Percentiles rank a stretch among this genome's conserved stretches.
Evolutionary conservation across 1,140 invertebrate species (phyloP).

Genomic region (Theocolax elegans): DNA sequence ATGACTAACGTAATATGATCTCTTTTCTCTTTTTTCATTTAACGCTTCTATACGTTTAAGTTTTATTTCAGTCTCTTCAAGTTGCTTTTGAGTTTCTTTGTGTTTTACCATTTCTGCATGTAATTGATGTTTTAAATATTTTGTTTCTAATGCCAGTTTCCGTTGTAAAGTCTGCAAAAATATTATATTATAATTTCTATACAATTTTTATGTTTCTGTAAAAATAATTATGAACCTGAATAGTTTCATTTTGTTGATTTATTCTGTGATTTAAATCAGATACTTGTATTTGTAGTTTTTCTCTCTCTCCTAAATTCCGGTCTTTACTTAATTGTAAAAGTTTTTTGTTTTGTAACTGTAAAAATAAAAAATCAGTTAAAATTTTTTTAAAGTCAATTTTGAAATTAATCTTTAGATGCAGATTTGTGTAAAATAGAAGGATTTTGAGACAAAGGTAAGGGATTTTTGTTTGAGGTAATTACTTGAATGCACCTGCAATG

Average conservation of each 20-base stretch:
- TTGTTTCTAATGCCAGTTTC: constrained; percentile 76
- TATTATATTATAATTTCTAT: not conserved
- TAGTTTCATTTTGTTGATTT: constrained; percentile 75
- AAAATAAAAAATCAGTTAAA: constrained; percentile 20
- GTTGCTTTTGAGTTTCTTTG: constrained; percentile 76
- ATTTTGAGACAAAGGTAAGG: constrained; percentile 11
- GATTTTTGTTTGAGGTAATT: constrained; percentile 28
- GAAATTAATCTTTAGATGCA: too few species aligned
- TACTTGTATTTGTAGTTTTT: constrained; percentile 75
- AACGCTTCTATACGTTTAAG: constrained; percentile 70
- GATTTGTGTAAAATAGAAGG: not conserved
- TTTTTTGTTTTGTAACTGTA: constrained; percentile 73
- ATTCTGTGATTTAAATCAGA: constrained; percentile 73
- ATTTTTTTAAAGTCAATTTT: constrained; percentile 1
- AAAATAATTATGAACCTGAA: constrained; percentile 69
- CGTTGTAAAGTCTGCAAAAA: constrained; percentile 69
- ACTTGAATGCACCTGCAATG: constrained; percentile 64
- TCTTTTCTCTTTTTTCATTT: constrained; percentile 59
- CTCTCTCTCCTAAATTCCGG: constrained; percentile 77
- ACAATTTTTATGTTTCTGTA: not conserved
- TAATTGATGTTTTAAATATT: constrained; percentile 78
- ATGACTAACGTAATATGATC: constrained; percentile 57
- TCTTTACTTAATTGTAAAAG: constrained; percentile 77
- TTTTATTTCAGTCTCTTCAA: constrained; percentile 73
- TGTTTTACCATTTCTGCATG: constrained; percentile 75